Percentiles rank a stretch among this genome's conserved stretches.
These are phyloP conservation scores for Eupeodes corollae DNA, from an alignment of 1,140 invertebrate genomes.

Conservation along the genomic window DNA sequence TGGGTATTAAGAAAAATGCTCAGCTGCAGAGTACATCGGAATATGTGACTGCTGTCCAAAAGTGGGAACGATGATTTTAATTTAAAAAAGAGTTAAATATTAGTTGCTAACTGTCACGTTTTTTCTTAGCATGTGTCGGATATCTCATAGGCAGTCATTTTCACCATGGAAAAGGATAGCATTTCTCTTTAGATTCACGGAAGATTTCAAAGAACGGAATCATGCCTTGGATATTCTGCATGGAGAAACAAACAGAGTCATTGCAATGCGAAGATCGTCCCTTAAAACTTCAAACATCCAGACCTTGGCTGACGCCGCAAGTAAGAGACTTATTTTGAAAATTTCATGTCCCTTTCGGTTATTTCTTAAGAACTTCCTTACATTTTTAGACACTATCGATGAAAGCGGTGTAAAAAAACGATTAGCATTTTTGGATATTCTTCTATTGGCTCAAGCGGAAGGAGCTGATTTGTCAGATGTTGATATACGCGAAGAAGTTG, in stretches of 20 bases:
- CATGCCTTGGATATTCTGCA: constrained; percentile 20
- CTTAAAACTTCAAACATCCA: constrained; percentile 3
- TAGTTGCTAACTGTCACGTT: too few relatives aligned
- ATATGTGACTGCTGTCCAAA: constrained; percentile 47
- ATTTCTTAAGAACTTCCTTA: not conserved
- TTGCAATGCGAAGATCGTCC: constrained; percentile 11
- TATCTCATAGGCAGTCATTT: constrained; percentile 40
- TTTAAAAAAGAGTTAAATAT: too few relatives aligned
- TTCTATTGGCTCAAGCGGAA: constrained; percentile 38
- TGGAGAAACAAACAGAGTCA: constrained; percentile 27
- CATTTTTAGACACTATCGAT: constrained; percentile 4
- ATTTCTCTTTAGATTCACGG: constrained; percentile 41
- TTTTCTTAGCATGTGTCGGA: constrained; percentile 31
- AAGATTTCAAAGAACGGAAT: constrained; percentile 11
- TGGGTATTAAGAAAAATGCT: constrained; percentile 59
- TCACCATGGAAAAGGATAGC: constrained; percentile 48
- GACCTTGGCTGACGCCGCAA: constrained; percentile 1
- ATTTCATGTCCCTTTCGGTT: too few relatives aligned
- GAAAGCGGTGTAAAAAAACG: constrained; percentile 37
- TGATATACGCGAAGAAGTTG: constrained; percentile 58
- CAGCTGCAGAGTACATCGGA: constrained; percentile 45
- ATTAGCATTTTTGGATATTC: constrained; percentile 26
- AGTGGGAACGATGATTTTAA: constrained; percentile 12
- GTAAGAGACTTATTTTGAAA: not conserved
- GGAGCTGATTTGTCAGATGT: constrained; percentile 45